Base-by-base conservation (phyloP, 2,797 vertebrate species). In the Schizopygopsis malacanthus region DNA sequence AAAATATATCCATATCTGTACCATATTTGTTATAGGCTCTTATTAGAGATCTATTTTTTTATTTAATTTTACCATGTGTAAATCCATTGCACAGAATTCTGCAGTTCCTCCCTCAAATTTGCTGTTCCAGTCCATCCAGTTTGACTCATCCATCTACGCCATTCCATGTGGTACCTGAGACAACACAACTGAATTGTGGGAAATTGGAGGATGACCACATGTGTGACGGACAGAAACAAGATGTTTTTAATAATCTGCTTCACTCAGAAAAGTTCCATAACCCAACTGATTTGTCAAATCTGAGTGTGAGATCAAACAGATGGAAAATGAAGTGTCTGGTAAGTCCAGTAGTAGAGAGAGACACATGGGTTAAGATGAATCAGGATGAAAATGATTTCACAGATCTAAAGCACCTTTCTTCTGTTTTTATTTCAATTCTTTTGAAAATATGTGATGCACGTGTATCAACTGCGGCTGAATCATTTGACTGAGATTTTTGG, bases 391-490 rank as follows among this genome's bases (percentile, higher is more conserved):
- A 93, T 93, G 90, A 92, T 92, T 94, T 89, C 89, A 90, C 75
- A 87, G 90, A 93, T 92, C 92, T 92, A 92, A 92, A 92, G 93
- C 92, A 94, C 93, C 92, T 92, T 93, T 85, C 52, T 75, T 15
- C 56, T 81, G 76, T 88, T 92, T 92, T 94, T 89, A 92, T 92
- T 91, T 83, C 70, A 63, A 70, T 84, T 86, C 82, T 89, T 89
- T 43, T 84, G 85, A 92, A 95, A 95, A 96, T 95, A 93, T 96
- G 95, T 92, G 88, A 91, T 92, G 92, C 95, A 95, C 91, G 92
- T 93, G 91, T 18, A 25, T 86, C 67, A 76, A 22, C 59, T 50
- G 43, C 59, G 15, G 76, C n/a, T 41, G 79, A 71, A 79, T 63
- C 54, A 43, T 83, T 85, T 86, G 79, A 84, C 79, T 56, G 67